Evolutionary conservation across 2,797 vertebrate genomes (phyloP), one percentile per base, ranked within the genome.

Genomic region (Gobio occitaniae): DNA sequence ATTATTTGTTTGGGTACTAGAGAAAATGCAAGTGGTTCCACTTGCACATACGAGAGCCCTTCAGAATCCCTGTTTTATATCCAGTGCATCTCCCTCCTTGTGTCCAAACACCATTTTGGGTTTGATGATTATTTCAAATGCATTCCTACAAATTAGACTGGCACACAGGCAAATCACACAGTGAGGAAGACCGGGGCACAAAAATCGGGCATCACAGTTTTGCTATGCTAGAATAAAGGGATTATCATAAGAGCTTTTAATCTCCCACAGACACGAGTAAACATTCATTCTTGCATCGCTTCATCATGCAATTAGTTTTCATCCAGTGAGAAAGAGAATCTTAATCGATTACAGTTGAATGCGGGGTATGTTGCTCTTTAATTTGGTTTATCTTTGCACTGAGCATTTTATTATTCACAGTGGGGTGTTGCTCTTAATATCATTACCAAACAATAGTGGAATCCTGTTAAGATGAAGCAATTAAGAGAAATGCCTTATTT

Each of bases 41-140:
- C 87, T 91, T 86, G 90, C 91, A 86, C 89, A 79, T 83, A 29
- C 90, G 91, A 94, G 93, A 82, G 85, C 82, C 84, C 90, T 92
- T 65, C 81, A 72, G 81, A 68, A 50, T 82, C 70, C 6, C 1
- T 74, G 72, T 87, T 92, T 85, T 72, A 87, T 86, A 91, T 89
- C 59, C 15, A 54, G 84, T 90, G 89, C 90, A 83, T 65, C 54
- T 15, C 74, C 83, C 80, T 78, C n/a, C 32, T 66, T 75, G 82
- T 89, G 77, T 86, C 59, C 75, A 54, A 89, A 86, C 86, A 84
- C 48, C 13, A 48, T 88, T 80, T 80, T 87, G 88, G 88, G 89
- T 86, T 89, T 77, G 84, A 78, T 36, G 68, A 77, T 59, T 82
- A 68, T 76, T 80, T 75, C 65, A 82, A 77, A 78, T 72, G 81